Percentiles rank a stretch among this genome's conserved stretches.
These are phyloP conservation scores for Callipepla californica DNA, from an alignment of 2,113 vertebrate species.

Conservation along the genomic window DNA sequence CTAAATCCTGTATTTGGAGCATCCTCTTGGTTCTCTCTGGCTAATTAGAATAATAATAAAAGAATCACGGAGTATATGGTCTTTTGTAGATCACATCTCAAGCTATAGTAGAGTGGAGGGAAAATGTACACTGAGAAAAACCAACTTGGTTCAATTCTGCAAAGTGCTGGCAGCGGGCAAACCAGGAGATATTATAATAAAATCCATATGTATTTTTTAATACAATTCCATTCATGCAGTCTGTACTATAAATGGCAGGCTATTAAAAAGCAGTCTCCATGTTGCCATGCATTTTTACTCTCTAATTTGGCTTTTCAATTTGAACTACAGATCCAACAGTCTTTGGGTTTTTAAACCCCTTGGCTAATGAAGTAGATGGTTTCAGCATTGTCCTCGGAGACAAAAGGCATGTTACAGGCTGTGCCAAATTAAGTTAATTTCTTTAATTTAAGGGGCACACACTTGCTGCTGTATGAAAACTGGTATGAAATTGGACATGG, in stretches of 20 bases:
- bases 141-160: not conserved
- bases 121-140: not conserved
- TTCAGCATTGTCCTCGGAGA: not conserved
- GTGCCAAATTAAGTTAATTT: conserved; percentile 17
- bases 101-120: not conserved
- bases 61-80: not conserved
- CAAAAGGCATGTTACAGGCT: not conserved
- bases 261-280: not conserved
- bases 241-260: not conserved
- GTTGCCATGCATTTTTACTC: conserved; percentile 31
- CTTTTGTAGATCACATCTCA: not conserved
- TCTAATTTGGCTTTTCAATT: conserved; percentile 34
- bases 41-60: not conserved
- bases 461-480: not conserved
- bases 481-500: conserved; percentile 3
- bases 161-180: not conserved
- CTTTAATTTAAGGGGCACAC: conserved; percentile 9
- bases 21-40: not conserved
- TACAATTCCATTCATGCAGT: not conserved
- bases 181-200: not conserved
- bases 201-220: not conserved
- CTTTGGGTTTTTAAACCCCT: not conserved
- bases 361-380: conserved; percentile 3
- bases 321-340: not conserved
- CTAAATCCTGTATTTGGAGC: not conserved